A percentile compares a stretch with the other conserved stretches of the same genome.
phyloP scores from a whole-genome alignment of 2,797 vertebrate species.

The Echeneis naucrates region DNA sequence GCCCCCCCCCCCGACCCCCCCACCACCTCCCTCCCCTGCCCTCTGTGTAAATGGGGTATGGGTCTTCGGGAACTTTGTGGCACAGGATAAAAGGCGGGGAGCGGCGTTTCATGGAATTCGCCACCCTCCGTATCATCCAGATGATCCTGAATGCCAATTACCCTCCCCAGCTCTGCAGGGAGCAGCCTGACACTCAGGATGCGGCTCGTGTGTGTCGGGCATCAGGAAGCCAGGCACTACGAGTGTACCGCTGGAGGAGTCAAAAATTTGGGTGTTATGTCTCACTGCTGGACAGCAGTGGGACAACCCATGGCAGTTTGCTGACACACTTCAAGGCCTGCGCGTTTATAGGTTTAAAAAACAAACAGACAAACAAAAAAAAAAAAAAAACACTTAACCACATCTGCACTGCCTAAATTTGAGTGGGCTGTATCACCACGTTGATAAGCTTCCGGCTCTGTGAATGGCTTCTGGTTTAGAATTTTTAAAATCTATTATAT shows the following conservation, averaged over 20 bases:
- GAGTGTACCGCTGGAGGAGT: conserved; percentile 61
- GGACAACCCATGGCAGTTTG: conserved; percentile 27
- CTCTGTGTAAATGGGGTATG: conserved; percentile 67
- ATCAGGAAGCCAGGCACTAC: conserved; percentile 47
- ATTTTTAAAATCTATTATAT: conserved; percentile 38
- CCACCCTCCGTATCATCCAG: conserved; percentile 79
- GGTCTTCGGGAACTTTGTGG: conserved; percentile 75
- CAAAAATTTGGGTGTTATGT: conserved; percentile 48
- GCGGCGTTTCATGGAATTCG: conserved; percentile 70
- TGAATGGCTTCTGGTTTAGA: conserved; percentile 10
- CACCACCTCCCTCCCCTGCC: too few relatives aligned
- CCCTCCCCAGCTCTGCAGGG: conserved; percentile 76
- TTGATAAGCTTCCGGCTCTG: neutral
- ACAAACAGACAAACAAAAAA: neutral
- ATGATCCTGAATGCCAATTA: conserved; percentile 88
- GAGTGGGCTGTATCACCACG: conserved; percentile 5
- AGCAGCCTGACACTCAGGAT: conserved; percentile 83
- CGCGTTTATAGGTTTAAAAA: neutral
- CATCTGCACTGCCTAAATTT: neutral
- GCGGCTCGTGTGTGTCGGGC: conserved; percentile 66
- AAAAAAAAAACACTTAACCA: conserved; percentile 5
- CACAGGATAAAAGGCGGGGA: conserved; percentile 68
- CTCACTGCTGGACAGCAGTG: conserved; percentile 39
- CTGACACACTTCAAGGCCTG: conserved; percentile 13
- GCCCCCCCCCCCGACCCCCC: conserved; percentile 40